Base-by-base conservation (phyloP, 2,797 vertebrate species). In the Poecilia wingei region DNA sequence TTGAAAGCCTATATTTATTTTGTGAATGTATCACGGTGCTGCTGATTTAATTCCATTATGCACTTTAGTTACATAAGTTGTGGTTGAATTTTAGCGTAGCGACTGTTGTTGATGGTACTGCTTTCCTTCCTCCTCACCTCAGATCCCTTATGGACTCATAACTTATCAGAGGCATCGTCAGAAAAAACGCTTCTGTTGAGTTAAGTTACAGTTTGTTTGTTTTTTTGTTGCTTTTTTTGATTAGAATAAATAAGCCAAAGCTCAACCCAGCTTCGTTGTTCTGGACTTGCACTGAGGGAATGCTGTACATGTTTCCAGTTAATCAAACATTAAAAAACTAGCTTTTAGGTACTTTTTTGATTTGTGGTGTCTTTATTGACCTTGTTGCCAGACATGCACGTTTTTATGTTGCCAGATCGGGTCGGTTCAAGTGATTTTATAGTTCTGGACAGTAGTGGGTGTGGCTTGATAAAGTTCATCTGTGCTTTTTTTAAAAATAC, bases 21-120 rank as follows among this genome's bases (percentile, higher is more conserved):
- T 97, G 95, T 97, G 97, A 98, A 97, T 96, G 86, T 98, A 97
- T 97, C 95, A 95, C 90, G 94, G 96, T 97, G 97, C 98, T 99
- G 98, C 97, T 98, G 97, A 97, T 94, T 96, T 93, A 95, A 95
- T 93, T 95, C 96, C 96, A 96, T 96, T 96, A 97, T 97, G 97
- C 98, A 99, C 98, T 99, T 99, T 99, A 98, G 95, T 94, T 92
- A 84, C 84, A 92, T 93, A 93, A 90, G 90, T 90, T 95, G 92
- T 94, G 92, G 91, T 95, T 91, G 86, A 83, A 77, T 93, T 88
- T 86, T 76, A 36, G 76, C 86, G 80, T 80, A 78, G 80, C 80
- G 77, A 82, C 79, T 84, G 41, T 91, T 86, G 84, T 81, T 83
- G 87, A 87, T 80, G 79, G 79, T 84, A 80, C 83, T 88, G 83